A percentile compares a stretch with the other conserved stretches of the same genome.
phyloP scores from a whole-genome alignment of 2,888 invertebrate genomes.

The Pheosia tremula region DNA sequence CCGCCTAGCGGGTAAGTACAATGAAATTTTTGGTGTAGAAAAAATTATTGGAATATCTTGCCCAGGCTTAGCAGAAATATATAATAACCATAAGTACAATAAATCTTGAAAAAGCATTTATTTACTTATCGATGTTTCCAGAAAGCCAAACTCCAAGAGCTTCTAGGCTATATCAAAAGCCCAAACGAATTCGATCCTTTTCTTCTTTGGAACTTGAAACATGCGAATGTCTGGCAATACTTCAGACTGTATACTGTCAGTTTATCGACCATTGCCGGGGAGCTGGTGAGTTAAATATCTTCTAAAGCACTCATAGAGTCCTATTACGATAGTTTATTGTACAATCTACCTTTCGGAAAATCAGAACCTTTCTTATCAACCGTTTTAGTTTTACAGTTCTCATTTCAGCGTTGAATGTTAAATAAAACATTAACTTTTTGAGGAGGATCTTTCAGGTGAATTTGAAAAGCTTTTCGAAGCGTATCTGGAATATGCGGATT shows the following conservation, averaged over 20 bases:
- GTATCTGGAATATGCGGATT: conserved; percentile 83
- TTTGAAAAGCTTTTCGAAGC: conserved; percentile 79
- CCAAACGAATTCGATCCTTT: conserved; percentile 67
- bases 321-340: too few species aligned
- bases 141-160: conserved; percentile 22
- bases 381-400: too few species aligned
- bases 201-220: conserved; percentile 78
- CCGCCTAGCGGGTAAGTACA: conserved; percentile 10
- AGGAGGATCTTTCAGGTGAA: conserved; percentile 55
- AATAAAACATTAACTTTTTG: neutral
- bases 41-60: too few species aligned
- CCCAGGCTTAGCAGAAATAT: too few species aligned
- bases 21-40: neutral
- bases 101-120: neutral
- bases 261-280: conserved; percentile 85
- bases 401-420: too few species aligned
- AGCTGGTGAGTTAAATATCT: conserved; percentile 69
- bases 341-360: too few species aligned
- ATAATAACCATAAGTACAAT: too few species aligned
- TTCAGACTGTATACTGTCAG: conserved; percentile 83
- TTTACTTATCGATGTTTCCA: conserved; percentile 11
- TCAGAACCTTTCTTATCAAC: too few species aligned
- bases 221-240: conserved; percentile 85
- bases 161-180: conserved; percentile 26
- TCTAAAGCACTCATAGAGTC: neutral